Conservation (phyloP, 2,113 vertebrate species). For the Engystomops pustulosus region DNA sequence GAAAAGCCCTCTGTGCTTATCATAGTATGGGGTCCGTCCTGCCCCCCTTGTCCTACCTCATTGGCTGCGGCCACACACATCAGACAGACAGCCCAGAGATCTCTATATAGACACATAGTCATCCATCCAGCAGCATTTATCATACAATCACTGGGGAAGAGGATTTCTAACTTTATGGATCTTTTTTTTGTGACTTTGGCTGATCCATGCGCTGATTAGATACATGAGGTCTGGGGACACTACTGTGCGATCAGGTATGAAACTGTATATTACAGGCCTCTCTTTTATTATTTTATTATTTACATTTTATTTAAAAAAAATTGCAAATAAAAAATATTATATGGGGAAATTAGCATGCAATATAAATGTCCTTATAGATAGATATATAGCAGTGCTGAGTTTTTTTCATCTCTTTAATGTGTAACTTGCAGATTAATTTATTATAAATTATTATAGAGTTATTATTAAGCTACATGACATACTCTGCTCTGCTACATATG, state of each 20-base stretch:
- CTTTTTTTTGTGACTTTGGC: neutral
- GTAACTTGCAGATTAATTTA: no score
- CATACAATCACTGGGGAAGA: accelerated
- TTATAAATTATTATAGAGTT: no score
- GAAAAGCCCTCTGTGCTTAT: slow-evolving; percentile 4
- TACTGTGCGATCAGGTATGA: slow-evolving; percentile 12
- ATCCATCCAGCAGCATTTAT: neutral
- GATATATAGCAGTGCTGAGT: neutral
- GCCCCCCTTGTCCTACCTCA: slow-evolving; percentile 47
- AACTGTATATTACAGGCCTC: neutral
- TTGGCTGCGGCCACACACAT: slow-evolving; percentile 56
- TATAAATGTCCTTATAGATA: no score
- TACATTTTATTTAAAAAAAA: neutral
- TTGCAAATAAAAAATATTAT: no score
- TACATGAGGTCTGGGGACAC: neutral
- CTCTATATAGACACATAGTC: slow-evolving; percentile 61
- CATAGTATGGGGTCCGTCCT: slow-evolving; percentile 56
- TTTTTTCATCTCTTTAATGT: no score
- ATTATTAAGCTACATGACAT: neutral
- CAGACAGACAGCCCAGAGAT: neutral
- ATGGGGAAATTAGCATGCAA: neutral
- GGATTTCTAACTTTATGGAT: slow-evolving; percentile 5
- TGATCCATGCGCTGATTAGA: neutral
- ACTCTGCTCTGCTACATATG: neutral
- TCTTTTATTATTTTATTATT: neutral